These are phyloP conservation scores for Nerophis lumbriciformis DNA, from an alignment of 2,113 vertebrate species.

Conservation along the genomic window DNA sequence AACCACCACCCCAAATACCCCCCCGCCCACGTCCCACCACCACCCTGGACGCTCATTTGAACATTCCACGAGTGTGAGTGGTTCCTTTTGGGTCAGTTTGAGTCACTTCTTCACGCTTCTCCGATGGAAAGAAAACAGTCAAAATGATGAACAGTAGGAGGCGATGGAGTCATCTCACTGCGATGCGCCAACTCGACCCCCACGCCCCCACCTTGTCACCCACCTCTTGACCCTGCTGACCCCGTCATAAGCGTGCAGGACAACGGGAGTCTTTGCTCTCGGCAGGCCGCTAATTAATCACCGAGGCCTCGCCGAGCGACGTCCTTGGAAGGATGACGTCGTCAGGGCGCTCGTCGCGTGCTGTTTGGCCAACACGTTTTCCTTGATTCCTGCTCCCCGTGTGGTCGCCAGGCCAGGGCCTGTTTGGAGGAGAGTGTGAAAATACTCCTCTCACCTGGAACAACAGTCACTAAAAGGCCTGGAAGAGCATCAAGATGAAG, in stretches of 20 bases:
- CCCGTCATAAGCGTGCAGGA: conserved; percentile 24
- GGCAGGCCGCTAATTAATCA: conserved; percentile 15
- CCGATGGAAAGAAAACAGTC: conserved; percentile 38
- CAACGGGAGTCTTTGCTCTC: conserved; percentile 37
- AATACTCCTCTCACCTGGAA: conserved; percentile 4
- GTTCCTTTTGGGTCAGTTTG: conserved; percentile 54
- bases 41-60: conserved; percentile 44
- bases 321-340: background rate
- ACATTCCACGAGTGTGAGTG: conserved; percentile 67
- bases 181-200: conserved; percentile 10
- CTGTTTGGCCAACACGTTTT: conserved; percentile 53
- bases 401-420: conserved; percentile 45
- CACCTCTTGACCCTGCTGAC: conserved; percentile 14
- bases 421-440: conserved; percentile 20
- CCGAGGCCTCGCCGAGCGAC: background rate
- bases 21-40: background rate
- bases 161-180: conserved; percentile 48
- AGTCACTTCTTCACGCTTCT: conserved; percentile 59
- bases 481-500: background rate
- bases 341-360: conserved; percentile 22
- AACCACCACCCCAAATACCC: background rate
- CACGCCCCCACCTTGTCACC: background rate
- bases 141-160: conserved; percentile 44
- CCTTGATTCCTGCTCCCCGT: conserved; percentile 51
- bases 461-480: background rate